phyloP scores from a whole-genome alignment of 2,113 vertebrate genomes.

The Bujurquina vittata region DNA sequence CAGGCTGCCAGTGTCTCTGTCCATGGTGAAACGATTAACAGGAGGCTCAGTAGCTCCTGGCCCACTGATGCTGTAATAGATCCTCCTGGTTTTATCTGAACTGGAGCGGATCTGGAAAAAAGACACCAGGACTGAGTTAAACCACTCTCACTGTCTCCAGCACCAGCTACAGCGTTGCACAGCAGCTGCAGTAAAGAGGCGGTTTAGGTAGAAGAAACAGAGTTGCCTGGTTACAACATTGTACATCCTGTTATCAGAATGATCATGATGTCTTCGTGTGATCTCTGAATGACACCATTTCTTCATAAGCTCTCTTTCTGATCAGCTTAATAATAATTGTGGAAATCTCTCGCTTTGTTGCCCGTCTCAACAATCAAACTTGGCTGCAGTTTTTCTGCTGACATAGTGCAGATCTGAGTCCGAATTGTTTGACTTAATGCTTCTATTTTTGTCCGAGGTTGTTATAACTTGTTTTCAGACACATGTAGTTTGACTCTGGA shows the following conservation, averaged over 20 bases:
- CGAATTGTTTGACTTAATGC: background rate
- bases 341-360: background rate
- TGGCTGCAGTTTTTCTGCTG: background rate
- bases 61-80: conserved; percentile 74
- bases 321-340: background rate
- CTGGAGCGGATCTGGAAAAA: conserved; percentile 71
- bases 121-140: background rate
- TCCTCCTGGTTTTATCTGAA: background rate
- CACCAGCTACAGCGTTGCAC: background rate
- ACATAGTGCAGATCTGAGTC: background rate
- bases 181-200: background rate
- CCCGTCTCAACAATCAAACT: background rate
- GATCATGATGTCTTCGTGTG: background rate
- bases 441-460: background rate
- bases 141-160: background rate
- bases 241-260: background rate
- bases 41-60: conserved; percentile 70
- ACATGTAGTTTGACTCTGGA: background rate
- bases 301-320: background rate
- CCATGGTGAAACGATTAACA: conserved; percentile 63
- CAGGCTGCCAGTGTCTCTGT: conserved; percentile 42
- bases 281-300: background rate
- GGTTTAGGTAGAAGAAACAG: background rate
- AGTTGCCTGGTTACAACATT: background rate
- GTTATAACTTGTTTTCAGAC: background rate